Evolutionary conservation across 2,797 vertebrate species (phyloP).

Genomic region (Micromesistius poutassou): DNA sequence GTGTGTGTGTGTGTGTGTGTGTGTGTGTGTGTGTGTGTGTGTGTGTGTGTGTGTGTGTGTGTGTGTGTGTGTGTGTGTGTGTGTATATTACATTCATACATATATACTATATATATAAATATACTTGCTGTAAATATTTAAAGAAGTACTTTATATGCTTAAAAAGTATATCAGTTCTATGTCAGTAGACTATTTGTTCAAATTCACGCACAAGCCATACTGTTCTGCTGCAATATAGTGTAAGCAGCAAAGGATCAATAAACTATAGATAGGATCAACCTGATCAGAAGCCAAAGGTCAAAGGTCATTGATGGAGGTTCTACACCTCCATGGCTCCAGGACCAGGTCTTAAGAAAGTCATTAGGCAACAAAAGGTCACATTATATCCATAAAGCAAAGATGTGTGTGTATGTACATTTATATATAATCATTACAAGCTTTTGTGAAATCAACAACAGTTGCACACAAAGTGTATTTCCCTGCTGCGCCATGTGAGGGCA

Average conservation of each 20-base stretch:
- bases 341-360: too few species aligned
- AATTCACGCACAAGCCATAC: background rate
- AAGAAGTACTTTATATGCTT: background rate
- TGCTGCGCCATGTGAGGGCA: conserved; percentile 64
- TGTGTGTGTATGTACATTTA: too few species aligned
- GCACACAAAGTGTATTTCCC: conserved; percentile 23
- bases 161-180: background rate
- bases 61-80: background rate
- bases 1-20: background rate
- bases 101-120: too few species aligned
- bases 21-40: too few species aligned
- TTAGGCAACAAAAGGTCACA: background rate
- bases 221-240: background rate
- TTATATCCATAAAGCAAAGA: too few species aligned
- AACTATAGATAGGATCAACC: background rate
- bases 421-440: too few species aligned
- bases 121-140: background rate
- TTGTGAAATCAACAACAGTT: too few species aligned
- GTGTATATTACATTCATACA: too few species aligned
- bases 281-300: background rate
- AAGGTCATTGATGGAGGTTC: background rate
- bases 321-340: background rate
- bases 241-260: background rate
- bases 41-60: too few species aligned
- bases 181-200: background rate